A percentile compares a stretch with the other conserved stretches of the same genome.
Evolutionary conservation across 53 echinoderm and acorn worm species (phyloP).

Genomic region (Apostichopus leukothele): DNA sequence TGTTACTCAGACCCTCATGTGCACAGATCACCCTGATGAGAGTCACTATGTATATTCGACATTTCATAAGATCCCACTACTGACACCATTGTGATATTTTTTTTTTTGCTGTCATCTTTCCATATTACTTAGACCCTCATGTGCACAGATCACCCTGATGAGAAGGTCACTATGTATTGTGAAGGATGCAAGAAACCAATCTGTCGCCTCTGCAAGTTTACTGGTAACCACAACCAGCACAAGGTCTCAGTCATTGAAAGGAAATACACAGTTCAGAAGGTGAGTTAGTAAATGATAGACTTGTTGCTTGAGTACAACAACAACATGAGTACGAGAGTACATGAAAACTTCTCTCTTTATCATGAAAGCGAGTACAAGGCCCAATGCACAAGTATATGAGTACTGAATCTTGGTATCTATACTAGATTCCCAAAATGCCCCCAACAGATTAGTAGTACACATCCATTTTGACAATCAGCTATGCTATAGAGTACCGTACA

Average conservation of each 20-base stretch:
- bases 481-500: too few relatives aligned
- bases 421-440: too few relatives aligned
- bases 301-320: too few relatives aligned
- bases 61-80: too few relatives aligned
- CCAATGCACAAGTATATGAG: too few relatives aligned
- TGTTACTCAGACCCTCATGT: conserved; percentile 74
- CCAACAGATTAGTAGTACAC: too few relatives aligned
- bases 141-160: conserved; percentile 88
- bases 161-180: conserved; percentile 95
- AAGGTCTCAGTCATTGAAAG: conserved; percentile 85
- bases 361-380: too few relatives aligned
- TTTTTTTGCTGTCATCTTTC: not conserved
- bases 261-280: conserved; percentile 87
- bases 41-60: conserved; percentile 75
- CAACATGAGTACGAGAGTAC: too few relatives aligned
- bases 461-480: too few relatives aligned
- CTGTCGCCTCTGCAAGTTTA: conserved; percentile 90
- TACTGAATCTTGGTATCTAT: too few relatives aligned
- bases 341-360: too few relatives aligned
- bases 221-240: conserved; percentile 80
- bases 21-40: conserved; percentile 89
- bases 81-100: too few relatives aligned
- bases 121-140: conserved; percentile 69
- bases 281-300: conserved; percentile 19
- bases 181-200: conserved; percentile 97